Conservation (phyloP, 2,888 invertebrate genomes). For the Euzetes globulus region DNA sequence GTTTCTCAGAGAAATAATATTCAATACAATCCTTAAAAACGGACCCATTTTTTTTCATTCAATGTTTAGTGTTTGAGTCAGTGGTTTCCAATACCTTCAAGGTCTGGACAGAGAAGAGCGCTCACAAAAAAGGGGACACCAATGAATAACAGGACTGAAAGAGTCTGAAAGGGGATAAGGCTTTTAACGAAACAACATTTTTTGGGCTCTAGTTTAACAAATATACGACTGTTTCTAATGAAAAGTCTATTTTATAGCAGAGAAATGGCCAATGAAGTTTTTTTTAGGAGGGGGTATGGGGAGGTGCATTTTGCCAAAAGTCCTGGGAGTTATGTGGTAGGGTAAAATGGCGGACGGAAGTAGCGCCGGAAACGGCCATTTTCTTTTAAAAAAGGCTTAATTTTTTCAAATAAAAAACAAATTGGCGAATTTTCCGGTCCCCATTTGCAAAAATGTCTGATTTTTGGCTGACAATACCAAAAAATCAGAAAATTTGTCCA, state of each 20-base stretch:
- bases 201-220: not conserved
- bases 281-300: no score
- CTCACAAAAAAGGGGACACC: not conserved
- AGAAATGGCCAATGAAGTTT: no score
- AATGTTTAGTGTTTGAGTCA: not conserved
- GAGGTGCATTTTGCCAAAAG: no score
- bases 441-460: no score
- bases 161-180: not conserved
- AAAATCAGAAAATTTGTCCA: no score
- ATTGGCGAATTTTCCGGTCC: no score
- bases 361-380: no score
- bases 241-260: not conserved
- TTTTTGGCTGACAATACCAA: no score
- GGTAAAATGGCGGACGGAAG: no score
- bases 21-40: not conserved
- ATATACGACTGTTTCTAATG: not conserved
- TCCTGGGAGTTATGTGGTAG: no score
- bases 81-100: not conserved
- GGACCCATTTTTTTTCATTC: not conserved
- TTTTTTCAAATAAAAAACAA: no score
- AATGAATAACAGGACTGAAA: not conserved
- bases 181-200: not conserved
- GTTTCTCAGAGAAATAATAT: conserved; percentile 21
- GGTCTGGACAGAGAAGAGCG: conserved; percentile 3
- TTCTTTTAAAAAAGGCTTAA: no score